These are phyloP conservation scores for Pelochelys cantorii DNA, from an alignment of 2,797 vertebrate genomes.

Conservation along the genomic window DNA sequence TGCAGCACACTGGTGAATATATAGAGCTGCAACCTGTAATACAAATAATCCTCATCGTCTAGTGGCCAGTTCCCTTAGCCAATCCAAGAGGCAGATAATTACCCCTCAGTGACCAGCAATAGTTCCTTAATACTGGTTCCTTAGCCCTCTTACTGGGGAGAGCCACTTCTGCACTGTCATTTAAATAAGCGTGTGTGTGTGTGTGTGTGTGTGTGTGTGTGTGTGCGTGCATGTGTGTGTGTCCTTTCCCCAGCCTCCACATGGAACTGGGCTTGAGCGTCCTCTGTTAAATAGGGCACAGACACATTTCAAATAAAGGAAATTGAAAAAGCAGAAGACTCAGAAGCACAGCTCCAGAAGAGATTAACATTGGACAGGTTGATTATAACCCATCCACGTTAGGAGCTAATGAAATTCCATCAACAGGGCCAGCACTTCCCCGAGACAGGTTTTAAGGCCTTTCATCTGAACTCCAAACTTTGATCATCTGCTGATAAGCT, in stretches of 20 bases:
- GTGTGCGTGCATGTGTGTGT: too few relatives aligned
- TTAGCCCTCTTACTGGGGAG: too few relatives aligned
- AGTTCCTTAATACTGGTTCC: too few relatives aligned
- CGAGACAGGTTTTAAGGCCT: neutral
- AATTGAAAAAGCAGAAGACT: neutral
- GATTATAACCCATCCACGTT: slow-evolving; percentile 62
- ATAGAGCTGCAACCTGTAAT: too few relatives aligned
- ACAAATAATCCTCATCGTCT: neutral
- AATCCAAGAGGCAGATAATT: neutral
- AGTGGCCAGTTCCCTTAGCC: neutral
- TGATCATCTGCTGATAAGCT: slow-evolving; percentile 44
- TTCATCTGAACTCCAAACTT: slow-evolving; percentile 41
- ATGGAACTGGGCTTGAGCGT: too few relatives aligned
- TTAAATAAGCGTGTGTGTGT: neutral
- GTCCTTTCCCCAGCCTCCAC: too few relatives aligned
- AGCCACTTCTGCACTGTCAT: too few relatives aligned
- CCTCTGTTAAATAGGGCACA: too few relatives aligned
- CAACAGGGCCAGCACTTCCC: neutral
- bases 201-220: neutral
- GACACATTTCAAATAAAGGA: too few relatives aligned
- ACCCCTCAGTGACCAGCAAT: neutral
- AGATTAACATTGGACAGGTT: slow-evolving; percentile 55
- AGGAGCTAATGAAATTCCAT: slow-evolving; percentile 40
- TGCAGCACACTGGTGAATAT: too few relatives aligned
- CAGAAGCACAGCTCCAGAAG: neutral